These are phyloP conservation scores for Eueides isabella DNA, from an alignment of 1,140 invertebrate genomes.

Conservation along the genomic window DNA sequence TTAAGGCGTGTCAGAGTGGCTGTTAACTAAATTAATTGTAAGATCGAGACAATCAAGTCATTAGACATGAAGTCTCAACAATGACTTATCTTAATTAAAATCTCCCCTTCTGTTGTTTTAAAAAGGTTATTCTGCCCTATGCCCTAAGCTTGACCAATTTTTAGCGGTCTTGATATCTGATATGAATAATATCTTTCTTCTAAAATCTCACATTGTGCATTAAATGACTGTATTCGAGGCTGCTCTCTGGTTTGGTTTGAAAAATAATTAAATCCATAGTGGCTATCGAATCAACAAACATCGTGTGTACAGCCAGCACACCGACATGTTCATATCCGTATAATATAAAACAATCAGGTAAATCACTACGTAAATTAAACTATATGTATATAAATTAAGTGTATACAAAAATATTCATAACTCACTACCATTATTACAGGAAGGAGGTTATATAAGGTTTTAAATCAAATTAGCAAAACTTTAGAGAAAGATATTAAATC, in stretches of 20 bases:
- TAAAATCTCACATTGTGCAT: no score
- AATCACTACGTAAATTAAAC: not conserved
- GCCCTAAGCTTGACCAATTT: no score
- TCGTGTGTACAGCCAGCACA: not conserved
- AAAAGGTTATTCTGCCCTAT: no score
- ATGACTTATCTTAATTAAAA: not conserved
- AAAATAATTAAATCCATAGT: no score
- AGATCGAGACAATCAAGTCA: conserved; percentile 31
- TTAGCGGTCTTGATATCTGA: no score
- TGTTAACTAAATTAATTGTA: conserved; percentile 24
- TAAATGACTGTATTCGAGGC: no score
- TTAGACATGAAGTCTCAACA: conserved; percentile 8
- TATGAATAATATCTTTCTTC: no score
- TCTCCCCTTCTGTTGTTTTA: not conserved
- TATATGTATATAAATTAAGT: no score
- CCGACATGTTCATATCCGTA: no score
- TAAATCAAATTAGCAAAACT: not conserved
- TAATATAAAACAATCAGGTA: no score
- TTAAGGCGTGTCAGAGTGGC: conserved; percentile 27
- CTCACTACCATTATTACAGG: not conserved
- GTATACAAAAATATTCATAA: not conserved
- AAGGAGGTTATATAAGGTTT: not conserved
- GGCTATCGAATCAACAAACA: not conserved
- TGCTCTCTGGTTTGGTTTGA: no score
- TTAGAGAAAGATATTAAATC: not conserved